phyloP scores from a whole-genome alignment of 2,113 vertebrate genomes.

The Motacilla tschutschensis region DNA sequence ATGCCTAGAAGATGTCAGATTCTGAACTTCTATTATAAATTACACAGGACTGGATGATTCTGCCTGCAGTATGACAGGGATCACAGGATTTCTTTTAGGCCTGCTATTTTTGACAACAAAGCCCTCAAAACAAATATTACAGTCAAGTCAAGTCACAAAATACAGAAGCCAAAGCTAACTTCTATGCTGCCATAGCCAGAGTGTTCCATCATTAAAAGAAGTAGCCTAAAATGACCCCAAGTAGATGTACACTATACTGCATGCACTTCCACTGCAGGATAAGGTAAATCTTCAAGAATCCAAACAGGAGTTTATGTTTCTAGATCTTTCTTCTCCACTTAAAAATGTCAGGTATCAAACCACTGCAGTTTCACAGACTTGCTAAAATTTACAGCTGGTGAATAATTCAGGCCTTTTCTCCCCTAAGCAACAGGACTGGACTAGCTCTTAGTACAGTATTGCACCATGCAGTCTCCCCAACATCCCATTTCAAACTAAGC shows the following conservation, averaged over 20 bases:
- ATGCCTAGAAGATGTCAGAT: not conserved
- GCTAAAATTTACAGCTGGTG: not conserved
- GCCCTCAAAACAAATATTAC: not conserved
- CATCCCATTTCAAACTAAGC: not conserved
- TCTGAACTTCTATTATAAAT: not conserved
- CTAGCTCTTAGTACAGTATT: not conserved
- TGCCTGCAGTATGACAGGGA: not conserved
- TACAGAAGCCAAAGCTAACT: not conserved
- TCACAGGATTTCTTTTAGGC: not conserved
- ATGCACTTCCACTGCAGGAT: not conserved
- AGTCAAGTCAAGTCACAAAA: not conserved
- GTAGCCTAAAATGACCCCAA: not conserved
- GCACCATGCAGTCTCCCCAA: not conserved
- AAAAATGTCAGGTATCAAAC: not conserved
- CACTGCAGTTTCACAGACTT: not conserved
- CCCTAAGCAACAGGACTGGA: not conserved
- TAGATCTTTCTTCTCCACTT: not conserved
- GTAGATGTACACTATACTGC: not conserved
- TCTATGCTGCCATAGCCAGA: not conserved
- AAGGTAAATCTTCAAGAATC: not conserved
- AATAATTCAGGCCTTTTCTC: not conserved
- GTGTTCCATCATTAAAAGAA: not conserved
- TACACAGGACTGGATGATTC: not conserved
- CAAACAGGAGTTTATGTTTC: not conserved
- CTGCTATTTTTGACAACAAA: not conserved